phyloP scores from a whole-genome alignment of 2,113 vertebrate species.

The Ceyx margarethae region DNA sequence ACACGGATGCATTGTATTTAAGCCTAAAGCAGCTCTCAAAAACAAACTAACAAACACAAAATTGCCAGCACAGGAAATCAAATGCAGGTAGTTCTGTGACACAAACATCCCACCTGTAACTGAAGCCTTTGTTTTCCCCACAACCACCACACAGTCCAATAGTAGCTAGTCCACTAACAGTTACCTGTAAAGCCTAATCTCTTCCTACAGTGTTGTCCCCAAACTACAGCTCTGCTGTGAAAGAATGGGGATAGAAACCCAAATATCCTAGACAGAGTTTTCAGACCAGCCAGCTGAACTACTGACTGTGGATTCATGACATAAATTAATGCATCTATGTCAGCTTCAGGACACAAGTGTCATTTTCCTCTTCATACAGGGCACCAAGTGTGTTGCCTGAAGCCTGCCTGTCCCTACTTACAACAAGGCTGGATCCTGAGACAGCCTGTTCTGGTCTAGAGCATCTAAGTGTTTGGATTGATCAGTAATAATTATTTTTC shows the following conservation, averaged over 20 bases:
- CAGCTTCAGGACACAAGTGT: not conserved
- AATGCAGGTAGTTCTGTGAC: not conserved
- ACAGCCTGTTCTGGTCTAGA: not conserved
- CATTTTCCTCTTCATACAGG: not conserved
- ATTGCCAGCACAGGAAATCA: not conserved
- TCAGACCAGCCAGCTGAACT: fast-evolving
- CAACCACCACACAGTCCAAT: too few relatives aligned
- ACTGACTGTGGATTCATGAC: not conserved
- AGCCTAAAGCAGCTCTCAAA: not conserved
- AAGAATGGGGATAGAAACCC: not conserved
- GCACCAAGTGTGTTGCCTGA: fast-evolving
- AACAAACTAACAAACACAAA: too few relatives aligned
- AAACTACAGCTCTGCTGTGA: not conserved
- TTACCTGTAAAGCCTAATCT: not conserved
- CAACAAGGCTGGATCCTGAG: not conserved
- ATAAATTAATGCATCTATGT: not conserved
- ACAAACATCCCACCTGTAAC: not conserved
- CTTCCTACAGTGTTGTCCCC: not conserved
- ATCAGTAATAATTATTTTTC: not conserved
- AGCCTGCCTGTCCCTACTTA: not conserved
- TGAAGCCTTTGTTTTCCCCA: not conserved
- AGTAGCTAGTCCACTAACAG: not conserved
- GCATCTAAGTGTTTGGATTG: too few relatives aligned
- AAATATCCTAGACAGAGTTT: not conserved
- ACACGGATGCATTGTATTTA: not conserved